Base-by-base conservation (phyloP, 2,113 vertebrate species). In the Hemiscyllium ocellatum region DNA sequence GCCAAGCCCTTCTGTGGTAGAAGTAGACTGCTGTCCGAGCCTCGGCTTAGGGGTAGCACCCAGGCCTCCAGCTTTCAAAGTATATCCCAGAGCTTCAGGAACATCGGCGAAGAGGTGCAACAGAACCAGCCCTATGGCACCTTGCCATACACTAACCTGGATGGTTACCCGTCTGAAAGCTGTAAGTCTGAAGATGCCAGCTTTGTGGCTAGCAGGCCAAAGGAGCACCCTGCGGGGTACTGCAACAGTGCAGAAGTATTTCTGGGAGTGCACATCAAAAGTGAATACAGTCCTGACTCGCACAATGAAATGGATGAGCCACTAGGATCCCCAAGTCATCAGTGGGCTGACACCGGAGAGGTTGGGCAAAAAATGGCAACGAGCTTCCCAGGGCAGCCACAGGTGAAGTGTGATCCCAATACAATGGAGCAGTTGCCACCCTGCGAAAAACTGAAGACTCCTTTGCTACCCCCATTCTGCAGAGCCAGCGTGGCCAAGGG, bases 241-340 rank as follows among this genome's bases (percentile, higher is more conserved):
- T 98, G 98, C 37, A 97, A 98, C 61, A 93, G 61, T 0, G 90
- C 97, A 6, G 96, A 97, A 0, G 20, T 97, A 96, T 97, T 98
- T 69, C 95, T 98, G 0, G 98, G 98, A n/a, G 97, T 98, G 96
- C 98, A 98, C 61, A 98, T 99, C 96, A 99, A 99, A 97, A 97
- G 96, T 0, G 99, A 99, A 96, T 98, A 98, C 0, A 98, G 99
- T 96, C 98, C 98, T 0, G 98, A 98, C 96, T 97, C 98, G 0
- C 98, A 99, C 96, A 98, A 98, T 0, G 96, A 97, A 50, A 97
- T 97, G 0, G 97, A 98, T 0, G 96, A 96, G 86, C 98, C 97
- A 85, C 19, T 96, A 2, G 26, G 95, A 3, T 69, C 96, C 0
- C 97, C 97, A 52, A 96, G 97, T 89, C 97, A 96, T 69, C 95